phyloP scores from a whole-genome alignment of 2,113 vertebrate species.

The Acanthisitta chloris region DNA sequence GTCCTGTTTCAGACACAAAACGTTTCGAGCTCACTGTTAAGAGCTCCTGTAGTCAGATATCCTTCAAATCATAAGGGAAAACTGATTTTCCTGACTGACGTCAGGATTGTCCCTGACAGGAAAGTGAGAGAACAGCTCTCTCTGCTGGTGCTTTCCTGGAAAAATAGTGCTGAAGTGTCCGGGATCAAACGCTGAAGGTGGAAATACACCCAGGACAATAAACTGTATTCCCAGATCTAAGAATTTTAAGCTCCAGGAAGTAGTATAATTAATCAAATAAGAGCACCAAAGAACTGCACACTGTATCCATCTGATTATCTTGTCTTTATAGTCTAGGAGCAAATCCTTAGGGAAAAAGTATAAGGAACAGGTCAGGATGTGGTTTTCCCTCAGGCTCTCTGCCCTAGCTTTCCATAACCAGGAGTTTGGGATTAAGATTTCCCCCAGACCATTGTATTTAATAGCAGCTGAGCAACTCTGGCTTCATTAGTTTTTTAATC shows the following conservation, averaged over 20 bases:
- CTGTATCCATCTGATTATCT: not conserved
- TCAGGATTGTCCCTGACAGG: not conserved
- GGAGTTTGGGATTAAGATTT: too few species aligned
- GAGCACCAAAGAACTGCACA: not conserved
- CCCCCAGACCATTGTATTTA: too few species aligned
- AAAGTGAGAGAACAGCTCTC: conserved; percentile 65
- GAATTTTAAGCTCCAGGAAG: not conserved
- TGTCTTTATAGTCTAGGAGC: not conserved
- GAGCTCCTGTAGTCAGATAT: not conserved
- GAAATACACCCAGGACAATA: not conserved
- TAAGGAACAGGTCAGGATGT: not conserved
- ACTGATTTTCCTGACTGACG: not conserved
- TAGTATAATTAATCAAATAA: too few species aligned
- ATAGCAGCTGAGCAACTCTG: too few species aligned
- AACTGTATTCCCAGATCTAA: not conserved
- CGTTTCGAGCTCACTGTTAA: not conserved
- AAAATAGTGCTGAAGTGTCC: not conserved
- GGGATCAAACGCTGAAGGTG: not conserved
- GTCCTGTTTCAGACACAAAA: not conserved
- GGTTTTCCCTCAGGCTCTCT: not conserved
- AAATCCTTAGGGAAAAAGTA: not conserved
- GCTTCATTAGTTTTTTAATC: too few species aligned
- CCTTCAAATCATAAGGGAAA: not conserved
- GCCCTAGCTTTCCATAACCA: not conserved
- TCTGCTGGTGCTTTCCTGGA: conserved; percentile 50